Evolutionary conservation across 2,888 invertebrate genomes (phyloP), one percentile per base, ranked within the genome.

Genomic region (Drosophila mercatorum): DNA sequence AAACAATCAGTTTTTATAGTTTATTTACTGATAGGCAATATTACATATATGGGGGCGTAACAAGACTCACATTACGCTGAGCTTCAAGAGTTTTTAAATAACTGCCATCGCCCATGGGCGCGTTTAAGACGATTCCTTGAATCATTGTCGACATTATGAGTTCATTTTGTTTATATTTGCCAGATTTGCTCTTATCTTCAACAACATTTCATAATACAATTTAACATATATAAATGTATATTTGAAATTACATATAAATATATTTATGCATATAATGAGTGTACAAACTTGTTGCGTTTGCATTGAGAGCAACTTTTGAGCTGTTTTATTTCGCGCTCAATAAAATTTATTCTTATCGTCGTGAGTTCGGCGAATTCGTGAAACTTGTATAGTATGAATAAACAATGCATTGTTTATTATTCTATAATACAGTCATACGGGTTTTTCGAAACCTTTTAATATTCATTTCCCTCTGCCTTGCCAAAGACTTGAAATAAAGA

Each of bases 291-390:
- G n/a, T 49, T 51, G 11, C n/a, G 31, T n/a, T n/a, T 31, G n/a
- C 49, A 28, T 28, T 10, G 1, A 47, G 28, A 34, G 31, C 31
- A n/a, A 49, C 4, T 49, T 34, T 31, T 34, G n/a, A 49, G 10
- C n/a, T 28, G 28, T 31, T 49, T 31, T 34, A 17, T 34, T 31
- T 49, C 11, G 34, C 17, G 51, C 51, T 51, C 51, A 51, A 51
- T 51, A 51, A 17, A 49, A 26, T 11, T 6, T 34, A 17, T 51
- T 36, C 51, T 51, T 51, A 51, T 51, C 51, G 11, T 51, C n/a
- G 4, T 47, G 14, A 4, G 47, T n/a, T 49, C 49, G 31, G n/a
- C 10, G 5, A n/a, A 49, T 47, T 5, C 8, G 2, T 14, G 14
- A 28, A n/a, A 34, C n/a, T 49, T 51, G 11, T n/a, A 51, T 51